Percentiles rank a stretch among this genome's conserved stretches.
These are phyloP conservation scores for Lasioglossum morio DNA, from an alignment of 2,888 invertebrate genomes.

Conservation along the genomic window DNA sequence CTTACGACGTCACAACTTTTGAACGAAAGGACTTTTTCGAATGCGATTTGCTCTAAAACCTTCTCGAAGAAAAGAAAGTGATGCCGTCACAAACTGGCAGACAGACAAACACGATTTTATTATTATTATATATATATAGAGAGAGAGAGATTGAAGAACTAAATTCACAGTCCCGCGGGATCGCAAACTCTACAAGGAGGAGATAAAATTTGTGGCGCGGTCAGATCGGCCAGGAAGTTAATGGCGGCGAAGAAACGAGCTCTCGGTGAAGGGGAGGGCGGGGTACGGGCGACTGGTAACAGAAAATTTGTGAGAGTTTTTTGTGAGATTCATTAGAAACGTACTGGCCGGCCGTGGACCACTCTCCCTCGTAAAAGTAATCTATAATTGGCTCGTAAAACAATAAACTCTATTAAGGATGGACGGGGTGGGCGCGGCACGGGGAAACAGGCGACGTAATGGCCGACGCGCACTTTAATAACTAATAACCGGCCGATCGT, in stretches of 20 bases:
- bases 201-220: slow-evolving; percentile 65
- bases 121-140: no score
- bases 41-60: no score
- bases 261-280: not conserved
- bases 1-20: no score
- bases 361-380: slow-evolving; percentile 80
- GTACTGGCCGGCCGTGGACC: slow-evolving; percentile 44
- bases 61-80: no score
- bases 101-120: no score
- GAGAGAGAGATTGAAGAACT: no score
- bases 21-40: no score
- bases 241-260: slow-evolving; percentile 52
- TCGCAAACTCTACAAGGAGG: not conserved
- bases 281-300: slow-evolving; percentile 12
- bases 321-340: slow-evolving; percentile 76
- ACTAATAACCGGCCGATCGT: slow-evolving; percentile 72
- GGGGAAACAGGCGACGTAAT: slow-evolving; percentile 69
- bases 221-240: slow-evolving; percentile 67
- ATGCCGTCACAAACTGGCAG: no score
- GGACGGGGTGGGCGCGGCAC: slow-evolving; percentile 55
- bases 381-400: slow-evolving; percentile 83
- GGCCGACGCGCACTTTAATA: slow-evolving; percentile 65
- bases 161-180: no score
- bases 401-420: slow-evolving; percentile 81
- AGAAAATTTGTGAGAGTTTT: slow-evolving; percentile 70